A percentile compares a stretch with the other conserved stretches of the same genome.
Evolutionary conservation across 2,888 invertebrate species (phyloP).

Genomic region (Tuberolachnus salignus): DNA sequence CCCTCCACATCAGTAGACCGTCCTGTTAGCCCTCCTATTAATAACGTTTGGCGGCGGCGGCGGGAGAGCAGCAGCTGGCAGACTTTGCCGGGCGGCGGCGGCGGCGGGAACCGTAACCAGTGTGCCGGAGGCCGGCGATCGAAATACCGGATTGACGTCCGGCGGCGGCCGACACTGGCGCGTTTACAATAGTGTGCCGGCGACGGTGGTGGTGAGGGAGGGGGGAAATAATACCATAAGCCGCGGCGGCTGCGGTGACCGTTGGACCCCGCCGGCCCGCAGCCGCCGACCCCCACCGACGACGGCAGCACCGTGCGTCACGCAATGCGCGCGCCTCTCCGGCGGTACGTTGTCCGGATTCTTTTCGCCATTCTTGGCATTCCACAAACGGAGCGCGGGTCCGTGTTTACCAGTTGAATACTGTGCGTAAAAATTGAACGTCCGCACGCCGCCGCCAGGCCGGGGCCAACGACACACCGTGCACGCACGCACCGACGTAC

Average conservation of each 20-base stretch:
- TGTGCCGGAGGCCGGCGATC: neutral
- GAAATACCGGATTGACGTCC: conserved; percentile 22
- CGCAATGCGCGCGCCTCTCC: conserved; percentile 70
- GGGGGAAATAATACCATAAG: conserved; percentile 42
- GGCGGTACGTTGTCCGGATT: conserved; percentile 87
- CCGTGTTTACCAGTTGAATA: conserved; percentile 55
- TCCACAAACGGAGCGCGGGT: conserved; percentile 70
- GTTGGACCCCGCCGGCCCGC: conserved; percentile 30
- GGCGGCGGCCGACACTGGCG: neutral
- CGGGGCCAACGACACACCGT: conserved; percentile 53
- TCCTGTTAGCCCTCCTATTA: too few relatives aligned
- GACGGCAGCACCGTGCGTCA: conserved; percentile 69
- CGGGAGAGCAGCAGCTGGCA: neutral
- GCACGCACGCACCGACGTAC: conserved; percentile 44
- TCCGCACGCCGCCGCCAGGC: conserved; percentile 19
- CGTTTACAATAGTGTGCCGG: neutral
- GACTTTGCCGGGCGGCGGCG: neutral
- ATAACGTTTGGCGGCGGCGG: too few relatives aligned
- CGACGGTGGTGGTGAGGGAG: neutral
- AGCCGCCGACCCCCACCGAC: conserved; percentile 4
- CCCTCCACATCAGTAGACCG: too few relatives aligned
- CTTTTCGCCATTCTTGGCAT: conserved; percentile 97
- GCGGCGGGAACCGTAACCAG: neutral
- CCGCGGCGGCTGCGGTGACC: conserved; percentile 49
- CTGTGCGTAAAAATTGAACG: conserved; percentile 49